These are phyloP conservation scores for Cotesia typhae DNA, from an alignment of 1,140 invertebrate genomes.

Conservation along the genomic window DNA sequence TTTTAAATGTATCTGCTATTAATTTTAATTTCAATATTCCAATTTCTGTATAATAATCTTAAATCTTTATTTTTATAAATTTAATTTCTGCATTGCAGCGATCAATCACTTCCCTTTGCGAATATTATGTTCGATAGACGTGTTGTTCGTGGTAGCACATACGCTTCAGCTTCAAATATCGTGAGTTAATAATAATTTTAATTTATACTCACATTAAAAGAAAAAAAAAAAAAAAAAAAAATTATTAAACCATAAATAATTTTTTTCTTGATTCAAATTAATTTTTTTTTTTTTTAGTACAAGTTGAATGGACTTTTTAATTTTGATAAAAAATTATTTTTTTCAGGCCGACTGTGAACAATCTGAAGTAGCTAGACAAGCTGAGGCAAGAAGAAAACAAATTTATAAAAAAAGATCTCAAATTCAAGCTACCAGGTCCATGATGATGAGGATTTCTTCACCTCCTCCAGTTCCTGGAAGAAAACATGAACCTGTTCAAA, in stretches of 20 bases:
- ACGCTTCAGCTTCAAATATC: conserved; percentile 69
- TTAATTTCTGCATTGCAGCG: conserved; percentile 53
- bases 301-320: background rate
- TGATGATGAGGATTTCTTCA: conserved; percentile 68
- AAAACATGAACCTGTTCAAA: conserved; percentile 85
- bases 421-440: conserved; percentile 56
- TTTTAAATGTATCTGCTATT: background rate
- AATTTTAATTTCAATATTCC: background rate
- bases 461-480: conserved; percentile 80
- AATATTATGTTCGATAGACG: conserved; percentile 89
- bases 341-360: conserved; percentile 68
- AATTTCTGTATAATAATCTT: background rate
- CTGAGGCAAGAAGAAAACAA: conserved; percentile 71
- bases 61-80: conserved; percentile 27
- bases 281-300: background rate
- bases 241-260: background rate
- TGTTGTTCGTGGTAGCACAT: conserved; percentile 83
- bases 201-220: background rate
- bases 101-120: conserved; percentile 68
- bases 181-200: conserved; percentile 47
- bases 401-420: conserved; percentile 70
- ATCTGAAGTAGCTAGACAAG: conserved; percentile 67
- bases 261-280: background rate
- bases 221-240: no score
- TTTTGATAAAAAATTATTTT: conserved; percentile 3